phyloP scores from a whole-genome alignment of 2,113 vertebrate species.

The Toxotes chatareus region DNA sequence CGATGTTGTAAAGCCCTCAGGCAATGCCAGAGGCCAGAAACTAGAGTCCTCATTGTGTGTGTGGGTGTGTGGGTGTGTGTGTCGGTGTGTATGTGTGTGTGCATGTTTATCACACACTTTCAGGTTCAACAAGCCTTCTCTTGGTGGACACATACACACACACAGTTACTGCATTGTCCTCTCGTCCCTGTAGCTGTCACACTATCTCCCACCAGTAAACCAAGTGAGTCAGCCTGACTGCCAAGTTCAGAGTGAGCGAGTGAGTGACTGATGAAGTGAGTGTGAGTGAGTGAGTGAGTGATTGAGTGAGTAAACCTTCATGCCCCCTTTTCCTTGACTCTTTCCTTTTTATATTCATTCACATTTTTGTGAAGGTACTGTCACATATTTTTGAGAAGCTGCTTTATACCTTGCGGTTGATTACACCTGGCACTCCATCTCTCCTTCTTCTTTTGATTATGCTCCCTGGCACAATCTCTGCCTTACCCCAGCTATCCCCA shows the following conservation, averaged over 20 bases:
- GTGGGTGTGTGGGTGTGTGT: constrained; percentile 1
- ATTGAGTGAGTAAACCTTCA: constrained; percentile 10
- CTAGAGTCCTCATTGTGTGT: neutral
- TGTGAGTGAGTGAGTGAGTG: constrained; percentile 18
- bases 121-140: constrained; percentile 29
- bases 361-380: neutral
- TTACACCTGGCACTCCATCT: neutral
- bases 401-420: neutral
- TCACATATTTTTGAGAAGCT: neutral
- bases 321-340: no score
- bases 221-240: constrained; percentile 23
- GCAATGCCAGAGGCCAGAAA: constrained; percentile 20
- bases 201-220: constrained; percentile 27
- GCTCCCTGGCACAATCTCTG: neutral
- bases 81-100: neutral
- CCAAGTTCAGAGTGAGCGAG: constrained; percentile 6
- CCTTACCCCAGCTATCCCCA: neutral
- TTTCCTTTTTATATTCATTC: neutral
- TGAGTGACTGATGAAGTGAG: no score
- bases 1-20: constrained; percentile 15
- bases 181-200: constrained; percentile 28
- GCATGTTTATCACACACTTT: constrained; percentile 18
- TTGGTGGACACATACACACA: constrained; percentile 30
- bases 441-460: neutral
- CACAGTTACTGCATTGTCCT: constrained; percentile 38